A percentile compares a stretch with the other conserved stretches of the same genome.
Conservation (phyloP, 2,888 invertebrate species). For the Caenorhabditis virilis region DNA sequence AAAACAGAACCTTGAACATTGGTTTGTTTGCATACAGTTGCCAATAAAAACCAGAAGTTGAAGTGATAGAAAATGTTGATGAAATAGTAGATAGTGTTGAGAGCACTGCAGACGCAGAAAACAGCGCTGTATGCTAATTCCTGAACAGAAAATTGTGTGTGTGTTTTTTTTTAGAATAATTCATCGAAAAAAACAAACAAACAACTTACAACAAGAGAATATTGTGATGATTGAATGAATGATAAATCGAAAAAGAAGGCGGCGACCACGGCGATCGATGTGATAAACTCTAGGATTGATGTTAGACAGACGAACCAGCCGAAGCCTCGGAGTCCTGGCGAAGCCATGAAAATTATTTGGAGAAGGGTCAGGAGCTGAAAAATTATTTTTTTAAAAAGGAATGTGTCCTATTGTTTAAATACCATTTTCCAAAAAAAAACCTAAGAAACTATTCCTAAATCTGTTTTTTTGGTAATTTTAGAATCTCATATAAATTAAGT, state of each 20-base stretch:
- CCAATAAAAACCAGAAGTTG: slow-evolving; percentile 41
- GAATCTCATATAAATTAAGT: no score
- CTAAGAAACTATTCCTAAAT: no score
- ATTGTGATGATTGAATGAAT: slow-evolving; percentile 19
- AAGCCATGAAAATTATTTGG: slow-evolving; percentile 45
- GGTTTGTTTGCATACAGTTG: slow-evolving; percentile 28
- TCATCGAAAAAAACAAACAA: not conserved
- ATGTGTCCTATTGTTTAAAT: no score
- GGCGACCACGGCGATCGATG: slow-evolving; percentile 28
- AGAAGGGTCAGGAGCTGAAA: slow-evolving; percentile 39
- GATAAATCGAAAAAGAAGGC: slow-evolving; percentile 33
- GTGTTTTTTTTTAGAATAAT: not conserved
- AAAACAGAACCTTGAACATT: no score
- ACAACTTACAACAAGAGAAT: slow-evolving; percentile 16
- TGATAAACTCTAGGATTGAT: slow-evolving; percentile 40
- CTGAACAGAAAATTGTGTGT: slow-evolving; percentile 13
- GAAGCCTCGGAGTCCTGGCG: slow-evolving; percentile 36
- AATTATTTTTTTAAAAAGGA: not conserved
- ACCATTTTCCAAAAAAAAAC: no score
- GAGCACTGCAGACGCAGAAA: slow-evolving; percentile 40
- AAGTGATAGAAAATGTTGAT: slow-evolving; percentile 45
- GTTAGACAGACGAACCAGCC: slow-evolving; percentile 42
- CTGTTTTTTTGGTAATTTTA: no score
- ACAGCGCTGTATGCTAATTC: slow-evolving; percentile 30
- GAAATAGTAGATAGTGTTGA: slow-evolving; percentile 44